Conservation (phyloP, 2,888 invertebrate genomes). For the Sarcophaga caerulescens region DNA sequence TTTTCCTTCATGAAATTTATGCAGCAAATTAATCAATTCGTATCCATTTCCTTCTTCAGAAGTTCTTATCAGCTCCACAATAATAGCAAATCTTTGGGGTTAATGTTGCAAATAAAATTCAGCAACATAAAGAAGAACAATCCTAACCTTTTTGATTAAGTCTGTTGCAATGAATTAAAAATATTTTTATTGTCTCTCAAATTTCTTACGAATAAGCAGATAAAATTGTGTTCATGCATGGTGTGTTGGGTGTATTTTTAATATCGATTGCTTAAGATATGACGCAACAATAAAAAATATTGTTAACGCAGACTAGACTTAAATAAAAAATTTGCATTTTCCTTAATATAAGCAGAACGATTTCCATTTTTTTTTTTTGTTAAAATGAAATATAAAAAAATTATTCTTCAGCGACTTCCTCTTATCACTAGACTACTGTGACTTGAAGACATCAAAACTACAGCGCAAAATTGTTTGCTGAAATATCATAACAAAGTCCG, state of each 20-base stretch:
- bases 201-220: neutral
- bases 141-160: neutral
- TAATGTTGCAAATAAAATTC: slow-evolving; percentile 20
- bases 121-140: no score
- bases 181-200: slow-evolving; percentile 9
- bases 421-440: no score
- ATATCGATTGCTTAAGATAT: neutral
- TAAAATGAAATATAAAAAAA: no score
- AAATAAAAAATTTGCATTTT: no score
- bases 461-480: no score
- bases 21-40: no score
- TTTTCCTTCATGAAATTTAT: no score
- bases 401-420: no score
- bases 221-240: neutral
- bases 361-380: no score
- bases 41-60: neutral
- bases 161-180: slow-evolving; percentile 10
- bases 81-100: slow-evolving; percentile 22
- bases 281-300: slow-evolving; percentile 1
- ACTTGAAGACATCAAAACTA: no score
- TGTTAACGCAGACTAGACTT: neutral
- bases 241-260: neutral
- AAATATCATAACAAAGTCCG: no score
- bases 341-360: no score
- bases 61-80: neutral